Evolutionary conservation across 2,113 vertebrate genomes (phyloP).

Genomic region (Benitochromis conjunctus): DNA sequence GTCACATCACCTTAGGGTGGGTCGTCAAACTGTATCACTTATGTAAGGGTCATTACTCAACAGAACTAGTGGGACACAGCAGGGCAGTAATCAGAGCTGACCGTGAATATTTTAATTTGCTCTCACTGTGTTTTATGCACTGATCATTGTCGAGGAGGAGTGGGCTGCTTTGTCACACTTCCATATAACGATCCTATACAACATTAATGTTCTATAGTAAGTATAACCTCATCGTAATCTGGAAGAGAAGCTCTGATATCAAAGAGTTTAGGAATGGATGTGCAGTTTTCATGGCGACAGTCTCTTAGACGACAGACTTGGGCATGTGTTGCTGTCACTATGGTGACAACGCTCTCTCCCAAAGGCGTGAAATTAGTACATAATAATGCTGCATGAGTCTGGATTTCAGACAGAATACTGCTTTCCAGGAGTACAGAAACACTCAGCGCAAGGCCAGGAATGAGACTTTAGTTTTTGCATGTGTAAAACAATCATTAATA

Average conservation of each 20-base stretch:
- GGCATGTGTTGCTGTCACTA: slow-evolving; percentile 69
- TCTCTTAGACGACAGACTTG: background rate
- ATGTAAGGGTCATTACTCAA: slow-evolving; percentile 57
- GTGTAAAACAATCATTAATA: background rate
- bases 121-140: background rate
- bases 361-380: slow-evolving; percentile 37
- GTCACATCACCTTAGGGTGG: slow-evolving; percentile 45
- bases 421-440: slow-evolving; percentile 64
- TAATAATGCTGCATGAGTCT: slow-evolving; percentile 49
- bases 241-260: background rate
- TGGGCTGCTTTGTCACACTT: background rate
- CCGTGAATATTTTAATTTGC: background rate
- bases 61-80: slow-evolving; percentile 1
- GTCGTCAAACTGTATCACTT: slow-evolving; percentile 42
- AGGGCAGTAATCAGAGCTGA: background rate
- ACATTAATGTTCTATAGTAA: background rate
- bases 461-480: background rate
- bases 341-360: slow-evolving; percentile 32
- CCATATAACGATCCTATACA: background rate
- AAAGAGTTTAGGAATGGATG: background rate
- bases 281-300: slow-evolving; percentile 7
- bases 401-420: slow-evolving; percentile 16
- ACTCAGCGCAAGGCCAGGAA: slow-evolving; percentile 15
- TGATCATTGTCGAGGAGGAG: background rate
- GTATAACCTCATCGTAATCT: background rate